Base-by-base conservation (phyloP, 2,888 invertebrate genomes). In the Epiblema foenella region DNA sequence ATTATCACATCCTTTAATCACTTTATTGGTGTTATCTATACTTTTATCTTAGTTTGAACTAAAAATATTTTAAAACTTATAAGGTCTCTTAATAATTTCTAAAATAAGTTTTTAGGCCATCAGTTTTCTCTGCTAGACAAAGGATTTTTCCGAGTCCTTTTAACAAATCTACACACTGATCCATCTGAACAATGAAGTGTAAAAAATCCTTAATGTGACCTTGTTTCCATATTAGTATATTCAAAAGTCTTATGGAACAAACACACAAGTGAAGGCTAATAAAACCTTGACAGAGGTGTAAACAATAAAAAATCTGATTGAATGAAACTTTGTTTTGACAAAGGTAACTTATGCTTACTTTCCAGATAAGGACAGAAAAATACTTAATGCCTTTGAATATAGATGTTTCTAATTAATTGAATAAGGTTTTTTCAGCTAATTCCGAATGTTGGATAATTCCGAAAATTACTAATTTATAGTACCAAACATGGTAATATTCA, bases 91-190 rank as follows among this genome's bases (percentile, higher is more conserved):
- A 62, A 65, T 51, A 24, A 18, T 39, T 37, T 18, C n/a, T 20
- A 75, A 81, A 80, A 73, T 82, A 77, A 80, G 82, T 81, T 81
- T 82, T 58, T 79, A 75, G 81, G 74, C 70, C 81, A 81, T 69
- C 64, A 74, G 64, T 59, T 74, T 75, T 72, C 62, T 57, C 42
- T 52, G 56, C 39, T 51, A 62, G 69, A 56, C 57, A 74, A 71
- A 73, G 74, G 56, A 70, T n/a, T n/a, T n/a, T n/a, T n/a, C n/a
- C n/a, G n/a, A n/a, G n/a, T n/a, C n/a, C n/a, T n/a, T n/a, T n/a
- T n/a, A n/a, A n/a, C n/a, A n/a, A n/a, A n/a, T n/a, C n/a, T n/a
- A n/a, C n/a, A n/a, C n/a, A n/a, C n/a, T n/a, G n/a, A n/a, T n/a
- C n/a, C n/a, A n/a, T n/a, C n/a, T n/a, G n/a, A n/a, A n/a, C n/a